Conservation (phyloP, 2,888 invertebrate genomes). For the Yponomeuta plumbellus region DNA sequence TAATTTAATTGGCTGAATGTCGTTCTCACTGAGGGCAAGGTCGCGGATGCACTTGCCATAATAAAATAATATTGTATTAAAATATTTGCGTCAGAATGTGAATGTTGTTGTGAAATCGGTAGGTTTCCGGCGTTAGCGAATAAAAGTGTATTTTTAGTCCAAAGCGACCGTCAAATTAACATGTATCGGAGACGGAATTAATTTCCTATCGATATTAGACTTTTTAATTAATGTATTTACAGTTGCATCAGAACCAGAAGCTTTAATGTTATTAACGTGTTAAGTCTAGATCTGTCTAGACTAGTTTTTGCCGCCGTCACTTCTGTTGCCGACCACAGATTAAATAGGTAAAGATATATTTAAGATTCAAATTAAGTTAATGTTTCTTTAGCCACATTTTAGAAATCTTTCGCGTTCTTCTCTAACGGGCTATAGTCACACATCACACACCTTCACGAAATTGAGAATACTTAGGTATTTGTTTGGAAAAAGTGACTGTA, state of each 20-base stretch:
- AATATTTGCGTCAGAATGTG: not conserved
- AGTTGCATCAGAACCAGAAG: not conserved
- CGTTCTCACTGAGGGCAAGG: not conserved
- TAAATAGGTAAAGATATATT: not conserved
- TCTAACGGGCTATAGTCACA: too few species aligned
- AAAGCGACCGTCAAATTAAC: not conserved
- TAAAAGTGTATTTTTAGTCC: not conserved
- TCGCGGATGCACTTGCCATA: not conserved
- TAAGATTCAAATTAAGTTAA: not conserved
- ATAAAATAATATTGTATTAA: not conserved
- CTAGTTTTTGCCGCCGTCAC: not conserved
- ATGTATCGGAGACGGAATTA: not conserved
- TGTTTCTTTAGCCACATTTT: not conserved
- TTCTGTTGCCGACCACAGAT: not conserved
- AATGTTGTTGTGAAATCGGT: not conserved
- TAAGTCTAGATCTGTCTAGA: constrained; percentile 3
- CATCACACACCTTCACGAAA: too few species aligned
- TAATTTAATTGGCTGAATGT: not conserved
- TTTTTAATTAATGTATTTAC: not conserved
- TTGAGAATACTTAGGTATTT: too few species aligned
- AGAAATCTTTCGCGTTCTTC: too few species aligned
- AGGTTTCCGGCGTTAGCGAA: not conserved
- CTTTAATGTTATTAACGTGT: not conserved
- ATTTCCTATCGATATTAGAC: not conserved
- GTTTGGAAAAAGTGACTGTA: too few species aligned